Evolutionary conservation across 1,140 invertebrate species (phyloP), one percentile per base, ranked within the genome.

Genomic region (Tachypleus tridentatus): DNA sequence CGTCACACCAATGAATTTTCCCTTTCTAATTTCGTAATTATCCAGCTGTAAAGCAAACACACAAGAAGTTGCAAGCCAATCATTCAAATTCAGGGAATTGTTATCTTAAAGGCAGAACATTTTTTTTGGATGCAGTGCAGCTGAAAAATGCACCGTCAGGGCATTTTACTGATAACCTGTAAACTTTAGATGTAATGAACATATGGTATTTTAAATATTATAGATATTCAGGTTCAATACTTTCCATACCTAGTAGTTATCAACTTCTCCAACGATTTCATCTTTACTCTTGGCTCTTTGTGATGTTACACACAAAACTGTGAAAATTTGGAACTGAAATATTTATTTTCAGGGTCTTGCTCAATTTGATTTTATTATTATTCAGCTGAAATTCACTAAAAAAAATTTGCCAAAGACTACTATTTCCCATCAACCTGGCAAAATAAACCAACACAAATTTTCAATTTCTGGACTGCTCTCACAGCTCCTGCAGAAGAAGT

Each of bases 241-340:
- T 29, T 29, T 29, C 29, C 70, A 65, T 93, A 98, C 94, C 93
- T 95, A 94, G 92, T 85, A 94, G 89, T 92, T 97, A 98, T 88
- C 89, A 87, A 88, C 98, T 97, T 87, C 98, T 95, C 84, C 97
- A 93, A 86, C 94, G 87, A 84, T 98, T 98, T 87, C 98, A 94
- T 84, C 98, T 93, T 93, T 94, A 96, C 84, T 92, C 90, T 89
- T 98, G 98, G 84, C 91, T 96, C 87, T 98, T 98, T 85, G 96
- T 96, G 88, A 99, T 98, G 87, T 98, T 98, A 83, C 96, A 95
- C 84, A 98, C 91, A 87, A 98, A 99, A 85, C 98, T 91, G 84
- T 94, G 92, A 81, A 96, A 90, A 86, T 98, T 98, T 82, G 95
- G 93, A 86, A 98, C 91, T 81, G 94, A 98, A 87, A 98, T 92